Evolutionary conservation across 2,888 invertebrate species (phyloP).

Genomic region (Gymnoscelis rufifasciata): DNA sequence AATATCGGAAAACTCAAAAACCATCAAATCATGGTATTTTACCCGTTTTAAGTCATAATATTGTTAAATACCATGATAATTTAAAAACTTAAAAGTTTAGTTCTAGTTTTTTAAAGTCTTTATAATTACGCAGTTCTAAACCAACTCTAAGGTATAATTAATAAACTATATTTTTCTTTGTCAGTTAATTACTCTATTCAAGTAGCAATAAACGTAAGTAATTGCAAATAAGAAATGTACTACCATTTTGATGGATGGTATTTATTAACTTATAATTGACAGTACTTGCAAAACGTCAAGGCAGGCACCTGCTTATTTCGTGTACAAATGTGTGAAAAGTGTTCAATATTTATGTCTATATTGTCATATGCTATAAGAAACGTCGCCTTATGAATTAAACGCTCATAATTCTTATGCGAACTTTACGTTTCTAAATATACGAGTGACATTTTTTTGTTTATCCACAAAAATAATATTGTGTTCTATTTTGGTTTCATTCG

Average conservation of each 20-base stretch:
- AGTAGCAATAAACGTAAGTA: slow-evolving; percentile 15
- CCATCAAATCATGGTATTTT: no score
- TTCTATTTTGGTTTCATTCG: no score
- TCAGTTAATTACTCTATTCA: slow-evolving; percentile 14
- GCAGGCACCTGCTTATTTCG: slow-evolving; percentile 12
- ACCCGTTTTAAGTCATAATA: no score
- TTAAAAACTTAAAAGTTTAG: no score
- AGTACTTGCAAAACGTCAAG: slow-evolving; percentile 15
- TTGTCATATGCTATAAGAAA: slow-evolving; percentile 3
- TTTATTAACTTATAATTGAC: slow-evolving; percentile 21
- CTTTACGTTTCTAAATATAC: neutral
- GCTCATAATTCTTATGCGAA: neutral
- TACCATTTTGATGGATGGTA: slow-evolving; percentile 10
- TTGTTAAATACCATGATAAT: no score
- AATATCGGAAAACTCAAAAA: no score
- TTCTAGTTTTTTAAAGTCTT: no score
- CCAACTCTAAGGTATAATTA: no score
- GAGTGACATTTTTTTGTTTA: neutral
- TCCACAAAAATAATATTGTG: no score
- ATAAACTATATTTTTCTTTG: slow-evolving; percentile 8
- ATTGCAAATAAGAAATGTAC: slow-evolving; percentile 5
- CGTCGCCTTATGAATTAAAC: neutral
- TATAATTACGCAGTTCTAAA: no score
- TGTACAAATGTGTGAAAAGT: slow-evolving; percentile 15
- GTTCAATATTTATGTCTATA: slow-evolving; percentile 12